Conservation (phyloP, 2,797 vertebrate genomes). For the Manis crassicaudata region DNA sequence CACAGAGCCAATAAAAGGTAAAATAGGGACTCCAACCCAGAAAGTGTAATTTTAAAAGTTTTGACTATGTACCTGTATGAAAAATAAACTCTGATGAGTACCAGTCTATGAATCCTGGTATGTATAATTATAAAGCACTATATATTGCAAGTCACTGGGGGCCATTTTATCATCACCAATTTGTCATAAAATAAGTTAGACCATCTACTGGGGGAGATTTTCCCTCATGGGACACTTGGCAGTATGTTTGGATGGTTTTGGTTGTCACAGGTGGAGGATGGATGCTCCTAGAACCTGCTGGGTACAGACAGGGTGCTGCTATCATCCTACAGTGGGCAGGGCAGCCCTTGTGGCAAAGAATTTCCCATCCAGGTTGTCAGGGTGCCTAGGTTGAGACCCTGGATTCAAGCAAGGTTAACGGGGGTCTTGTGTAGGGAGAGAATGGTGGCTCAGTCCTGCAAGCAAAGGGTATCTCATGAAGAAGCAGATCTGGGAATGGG, state of each 20-base stretch:
- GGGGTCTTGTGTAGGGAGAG: neutral
- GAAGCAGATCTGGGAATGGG: neutral
- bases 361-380: no score
- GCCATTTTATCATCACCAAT: neutral
- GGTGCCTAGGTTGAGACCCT: neutral
- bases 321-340: neutral
- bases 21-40: neutral
- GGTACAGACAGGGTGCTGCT: neutral
- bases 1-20: neutral
- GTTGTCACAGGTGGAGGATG: fast-evolving
- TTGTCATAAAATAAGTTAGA: neutral
- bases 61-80: neutral
- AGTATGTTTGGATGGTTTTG: neutral
- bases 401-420: neutral
- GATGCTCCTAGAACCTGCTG: neutral
- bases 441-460: neutral
- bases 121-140: neutral
- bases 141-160: neutral
- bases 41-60: neutral
- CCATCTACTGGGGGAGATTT: no score
- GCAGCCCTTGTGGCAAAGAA: fast-evolving
- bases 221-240: neutral
- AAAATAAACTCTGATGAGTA: neutral
- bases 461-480: neutral
- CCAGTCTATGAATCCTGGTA: neutral